phyloP scores from a whole-genome alignment of 2,113 vertebrate species.

The Grallaria varia region DNA sequence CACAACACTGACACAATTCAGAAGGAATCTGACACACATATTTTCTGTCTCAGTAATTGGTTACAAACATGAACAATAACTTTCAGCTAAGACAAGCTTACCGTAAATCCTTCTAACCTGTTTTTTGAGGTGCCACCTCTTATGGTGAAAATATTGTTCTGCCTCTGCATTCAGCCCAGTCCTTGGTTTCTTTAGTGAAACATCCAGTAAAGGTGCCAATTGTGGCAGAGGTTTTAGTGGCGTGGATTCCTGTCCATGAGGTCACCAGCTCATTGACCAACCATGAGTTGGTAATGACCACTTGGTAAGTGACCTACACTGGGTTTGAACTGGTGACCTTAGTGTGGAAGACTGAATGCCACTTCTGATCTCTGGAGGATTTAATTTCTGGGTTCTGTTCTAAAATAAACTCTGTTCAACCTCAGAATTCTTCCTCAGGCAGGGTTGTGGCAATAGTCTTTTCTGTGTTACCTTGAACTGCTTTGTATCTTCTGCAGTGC shows the following conservation, averaged over 20 bases:
- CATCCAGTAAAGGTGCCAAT: background rate
- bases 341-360: background rate
- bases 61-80: background rate
- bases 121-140: background rate
- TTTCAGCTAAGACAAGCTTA: background rate
- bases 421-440: background rate
- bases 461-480: background rate
- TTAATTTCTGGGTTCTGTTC: conserved; percentile 2
- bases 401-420: conserved; percentile 12
- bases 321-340: conserved; percentile 52
- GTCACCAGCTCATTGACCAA: conserved; percentile 18
- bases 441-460: background rate
- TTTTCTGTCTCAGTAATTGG: conserved; percentile 13
- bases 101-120: background rate
- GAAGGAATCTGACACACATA: background rate
- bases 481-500: background rate
- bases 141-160: background rate
- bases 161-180: background rate
- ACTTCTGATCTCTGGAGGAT: background rate
- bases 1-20: background rate
- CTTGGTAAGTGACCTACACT: conserved; percentile 7
- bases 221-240: conserved; percentile 42
- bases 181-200: background rate
- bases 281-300: conserved; percentile 1
- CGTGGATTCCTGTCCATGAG: conserved; percentile 21